Evolutionary conservation across 2,888 invertebrate genomes (phyloP), one percentile per base, ranked within the genome.

Genomic region (Brenthis ino): DNA sequence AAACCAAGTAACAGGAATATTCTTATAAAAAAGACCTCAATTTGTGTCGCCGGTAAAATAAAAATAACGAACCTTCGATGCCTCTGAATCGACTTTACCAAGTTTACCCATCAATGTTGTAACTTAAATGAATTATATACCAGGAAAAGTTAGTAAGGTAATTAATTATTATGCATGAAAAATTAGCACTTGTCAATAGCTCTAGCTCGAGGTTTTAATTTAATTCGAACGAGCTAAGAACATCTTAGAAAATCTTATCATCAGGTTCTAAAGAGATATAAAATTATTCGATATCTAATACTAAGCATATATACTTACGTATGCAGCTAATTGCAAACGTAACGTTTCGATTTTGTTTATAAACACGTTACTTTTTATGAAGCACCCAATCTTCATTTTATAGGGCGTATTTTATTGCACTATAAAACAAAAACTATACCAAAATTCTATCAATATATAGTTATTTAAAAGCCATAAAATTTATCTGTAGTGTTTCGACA

Each of bases 1-100:
- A 88, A 88, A 85, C 85, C 85, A 86, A 87, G 89, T 88, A 89
- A 87, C 87, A 77, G 82, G 86, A 87, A 89, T 88, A 88, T 89
- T 89, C 84, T 88, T 84, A 87, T 88, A 86, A 87, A 86, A 85
- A 85, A 83, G 84, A 83, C 86, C 87, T 84, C 88, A 88, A 88
- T 89, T 89, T 86, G 86, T 87, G 88, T 88, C 88, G 82, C 82
- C 85, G 83, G 82, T 82, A 84, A 85, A 87, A 87, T 85, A 85
- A 86, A 87, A 86, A 86, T 77, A 80, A 79, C 72, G 77, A 77
- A 77, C 75, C 81, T 82, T 75, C 82, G 76, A 79, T 81, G 79
- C 82, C 81, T 78, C 75, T 68, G 72, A 82, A 84, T 81, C 79
- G 81, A 82, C 84, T 85, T 86, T 83, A 79, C 60, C 47, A 80